Conservation (phyloP, 2,113 vertebrate genomes). For the Zosterops hypoxanthus region DNA sequence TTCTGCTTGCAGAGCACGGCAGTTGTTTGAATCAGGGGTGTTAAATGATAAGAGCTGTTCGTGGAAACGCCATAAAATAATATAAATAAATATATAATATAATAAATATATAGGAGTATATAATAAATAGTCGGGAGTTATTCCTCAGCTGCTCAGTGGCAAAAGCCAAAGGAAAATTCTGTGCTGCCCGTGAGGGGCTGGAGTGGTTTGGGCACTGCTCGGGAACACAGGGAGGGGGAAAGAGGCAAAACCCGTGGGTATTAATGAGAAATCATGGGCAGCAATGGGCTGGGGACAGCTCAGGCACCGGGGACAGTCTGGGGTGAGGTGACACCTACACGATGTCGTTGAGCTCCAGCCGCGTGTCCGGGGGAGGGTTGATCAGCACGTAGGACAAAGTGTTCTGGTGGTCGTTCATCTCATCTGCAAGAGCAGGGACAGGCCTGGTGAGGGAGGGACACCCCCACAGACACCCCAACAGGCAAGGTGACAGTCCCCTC, state of each 20-base stretch:
- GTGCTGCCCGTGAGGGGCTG: accelerated
- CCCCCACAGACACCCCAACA: accelerated
- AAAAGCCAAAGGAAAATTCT: neutral
- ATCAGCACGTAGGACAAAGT: slow-evolving; percentile 96
- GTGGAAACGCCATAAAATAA: neutral
- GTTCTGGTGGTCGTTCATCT: slow-evolving; percentile 98
- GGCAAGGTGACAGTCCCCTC: neutral
- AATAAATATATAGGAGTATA: too few relatives aligned
- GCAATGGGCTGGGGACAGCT: accelerated
- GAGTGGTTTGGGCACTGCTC: accelerated
- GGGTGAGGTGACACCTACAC: slow-evolving; percentile 78
- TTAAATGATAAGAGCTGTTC: accelerated
- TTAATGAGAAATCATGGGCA: neutral
- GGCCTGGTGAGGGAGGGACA: neutral
- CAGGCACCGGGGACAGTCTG: accelerated
- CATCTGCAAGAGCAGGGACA: slow-evolving; percentile 79
- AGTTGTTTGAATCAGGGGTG: neutral
- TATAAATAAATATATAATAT: too few relatives aligned
- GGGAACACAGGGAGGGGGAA: accelerated
- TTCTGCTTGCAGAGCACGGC: accelerated
- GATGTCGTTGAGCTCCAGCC: slow-evolving; percentile 93
- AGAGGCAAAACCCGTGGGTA: accelerated
- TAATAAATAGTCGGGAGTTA: neutral
- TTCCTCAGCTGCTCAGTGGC: accelerated
- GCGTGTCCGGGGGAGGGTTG: slow-evolving; percentile 92